Conservation (phyloP, 2,888 invertebrate genomes). For the Allygus modestus region DNA sequence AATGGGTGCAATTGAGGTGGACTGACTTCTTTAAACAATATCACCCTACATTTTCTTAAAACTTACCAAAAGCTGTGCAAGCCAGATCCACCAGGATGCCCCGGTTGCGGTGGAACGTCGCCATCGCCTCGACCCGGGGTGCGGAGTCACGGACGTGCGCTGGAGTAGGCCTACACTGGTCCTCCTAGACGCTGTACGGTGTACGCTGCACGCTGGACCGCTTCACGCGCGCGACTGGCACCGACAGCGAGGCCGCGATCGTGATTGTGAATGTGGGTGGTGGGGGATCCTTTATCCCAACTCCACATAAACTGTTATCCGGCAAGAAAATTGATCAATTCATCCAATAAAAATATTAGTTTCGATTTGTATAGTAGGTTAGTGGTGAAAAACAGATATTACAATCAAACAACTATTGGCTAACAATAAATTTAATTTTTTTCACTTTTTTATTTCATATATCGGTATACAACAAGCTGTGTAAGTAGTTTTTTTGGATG, state of each 20-base stretch:
- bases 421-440: no score
- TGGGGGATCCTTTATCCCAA: neutral
- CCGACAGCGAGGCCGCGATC: neutral
- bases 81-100: conserved; percentile 3
- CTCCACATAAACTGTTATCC: neutral
- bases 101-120: conserved; percentile 3
- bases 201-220: neutral
- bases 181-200: neutral
- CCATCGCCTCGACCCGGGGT: neutral
- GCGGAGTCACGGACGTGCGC: neutral
- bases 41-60: no score
- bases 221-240: neutral
- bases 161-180: neutral
- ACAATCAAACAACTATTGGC: no score
- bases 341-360: no score
- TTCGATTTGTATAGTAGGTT: no score
- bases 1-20: no score
- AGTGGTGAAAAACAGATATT: no score
- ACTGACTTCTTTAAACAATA: no score
- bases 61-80: conserved; percentile 19
- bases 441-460: no score
- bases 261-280: neutral
- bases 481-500: no score
- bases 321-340: neutral
- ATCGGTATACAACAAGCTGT: no score